Evolutionary conservation across 1,140 invertebrate genomes (phyloP).

Genomic region (Hydropsyche tenuis): DNA sequence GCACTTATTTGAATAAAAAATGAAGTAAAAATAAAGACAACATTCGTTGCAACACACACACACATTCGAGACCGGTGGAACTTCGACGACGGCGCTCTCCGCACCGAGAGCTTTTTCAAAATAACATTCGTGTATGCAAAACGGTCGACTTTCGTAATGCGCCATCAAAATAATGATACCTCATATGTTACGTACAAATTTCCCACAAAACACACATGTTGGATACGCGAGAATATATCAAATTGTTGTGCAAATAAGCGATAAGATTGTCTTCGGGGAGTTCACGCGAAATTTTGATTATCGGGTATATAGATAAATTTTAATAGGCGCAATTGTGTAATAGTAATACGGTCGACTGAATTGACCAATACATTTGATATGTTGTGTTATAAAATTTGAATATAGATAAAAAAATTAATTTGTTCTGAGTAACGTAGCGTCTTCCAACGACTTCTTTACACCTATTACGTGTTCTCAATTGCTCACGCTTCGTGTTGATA

Average conservation of each 20-base stretch:
- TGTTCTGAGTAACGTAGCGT: too few species aligned
- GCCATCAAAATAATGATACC: slow-evolving; percentile 30
- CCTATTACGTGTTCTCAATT: not conserved
- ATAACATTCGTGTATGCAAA: slow-evolving; percentile 36
- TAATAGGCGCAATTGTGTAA: too few species aligned
- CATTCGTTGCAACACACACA: not conserved
- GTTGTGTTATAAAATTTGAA: too few species aligned
- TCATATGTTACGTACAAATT: not conserved
- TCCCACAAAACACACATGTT: slow-evolving; percentile 1
- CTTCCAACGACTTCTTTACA: too few species aligned
- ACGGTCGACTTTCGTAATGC: slow-evolving; percentile 29
- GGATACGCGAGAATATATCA: not conserved
- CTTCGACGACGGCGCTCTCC: not conserved
- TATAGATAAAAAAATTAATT: too few species aligned
- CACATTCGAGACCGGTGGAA: slow-evolving; percentile 12
- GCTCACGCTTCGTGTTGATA: not conserved
- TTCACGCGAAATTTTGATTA: not conserved
- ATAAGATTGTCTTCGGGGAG: not conserved
- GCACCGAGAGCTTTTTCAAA: slow-evolving; percentile 4
- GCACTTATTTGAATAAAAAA: not conserved
- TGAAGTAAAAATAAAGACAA: slow-evolving; percentile 6
- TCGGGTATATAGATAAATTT: too few species aligned
- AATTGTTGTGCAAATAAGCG: not conserved
- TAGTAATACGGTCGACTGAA: too few species aligned
- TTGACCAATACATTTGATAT: too few species aligned